phyloP scores from a whole-genome alignment of 2,797 vertebrate genomes.

The Botia kubotai region DNA sequence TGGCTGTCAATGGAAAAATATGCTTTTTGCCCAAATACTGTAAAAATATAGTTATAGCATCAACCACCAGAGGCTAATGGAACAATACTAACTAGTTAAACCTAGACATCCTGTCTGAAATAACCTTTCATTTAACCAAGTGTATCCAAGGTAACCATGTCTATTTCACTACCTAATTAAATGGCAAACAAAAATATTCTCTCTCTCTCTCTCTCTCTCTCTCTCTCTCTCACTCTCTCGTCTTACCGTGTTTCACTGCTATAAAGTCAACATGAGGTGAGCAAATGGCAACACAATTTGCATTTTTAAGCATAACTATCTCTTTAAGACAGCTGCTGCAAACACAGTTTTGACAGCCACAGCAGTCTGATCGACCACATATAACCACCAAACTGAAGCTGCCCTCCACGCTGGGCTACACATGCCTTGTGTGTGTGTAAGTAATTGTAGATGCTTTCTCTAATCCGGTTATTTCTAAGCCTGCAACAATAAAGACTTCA shows the following conservation, averaged over 20 bases:
- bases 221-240: too few species aligned
- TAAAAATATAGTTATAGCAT: too few species aligned
- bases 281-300: background rate
- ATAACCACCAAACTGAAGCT: background rate
- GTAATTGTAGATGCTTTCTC: background rate
- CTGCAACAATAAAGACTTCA: slow-evolving; percentile 3
- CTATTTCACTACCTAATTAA: too few species aligned
- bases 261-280: background rate
- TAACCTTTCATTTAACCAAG: too few species aligned
- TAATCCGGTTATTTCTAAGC: background rate
- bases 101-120: too few species aligned
- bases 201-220: too few species aligned
- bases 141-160: too few species aligned
- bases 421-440: background rate
- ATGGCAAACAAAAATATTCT: too few species aligned
- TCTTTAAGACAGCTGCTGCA: background rate
- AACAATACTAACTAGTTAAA: too few species aligned
- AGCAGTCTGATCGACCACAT: background rate
- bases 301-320: background rate
- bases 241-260: background rate
- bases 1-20: too few species aligned
- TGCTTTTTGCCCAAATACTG: too few species aligned
- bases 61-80: too few species aligned
- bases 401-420: background rate
- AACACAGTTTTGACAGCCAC: slow-evolving; percentile 4